Percentiles rank a stretch among this genome's conserved stretches.
These are phyloP conservation scores for Yponomeuta malinellus DNA, from an alignment of 2,888 invertebrate genomes.

Conservation along the genomic window DNA sequence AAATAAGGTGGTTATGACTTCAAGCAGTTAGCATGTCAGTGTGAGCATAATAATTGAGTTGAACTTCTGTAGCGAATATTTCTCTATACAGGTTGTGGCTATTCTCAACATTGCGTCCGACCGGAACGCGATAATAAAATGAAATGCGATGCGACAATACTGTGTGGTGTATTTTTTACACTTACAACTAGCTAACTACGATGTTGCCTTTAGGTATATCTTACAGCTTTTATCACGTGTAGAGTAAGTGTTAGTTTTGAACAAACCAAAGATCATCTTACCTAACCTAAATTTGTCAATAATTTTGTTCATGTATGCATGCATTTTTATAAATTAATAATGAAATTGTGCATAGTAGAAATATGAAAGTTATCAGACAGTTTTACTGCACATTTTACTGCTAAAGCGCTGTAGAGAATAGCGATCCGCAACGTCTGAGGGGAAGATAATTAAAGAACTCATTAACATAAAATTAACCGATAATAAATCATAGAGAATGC, in stretches of 20 bases:
- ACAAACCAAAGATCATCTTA: too few species aligned
- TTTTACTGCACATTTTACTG: neutral
- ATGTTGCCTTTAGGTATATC: too few species aligned
- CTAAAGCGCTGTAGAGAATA: constrained; percentile 32
- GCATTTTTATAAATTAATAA: too few species aligned
- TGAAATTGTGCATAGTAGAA: neutral
- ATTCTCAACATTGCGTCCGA: neutral
- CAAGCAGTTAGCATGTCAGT: too few species aligned
- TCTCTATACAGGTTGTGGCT: neutral
- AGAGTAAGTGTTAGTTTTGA: too few species aligned
- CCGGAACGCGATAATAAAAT: neutral
- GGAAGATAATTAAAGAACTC: constrained; percentile 64
- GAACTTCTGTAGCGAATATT: neutral
- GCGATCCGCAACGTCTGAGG: constrained; percentile 23
- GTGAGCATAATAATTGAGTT: neutral
- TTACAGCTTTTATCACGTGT: too few species aligned
- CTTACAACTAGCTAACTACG: neutral
- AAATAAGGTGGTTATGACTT: too few species aligned
- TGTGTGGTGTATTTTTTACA: neutral
- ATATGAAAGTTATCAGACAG: neutral
- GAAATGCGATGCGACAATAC: neutral
- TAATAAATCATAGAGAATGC: constrained; percentile 65
- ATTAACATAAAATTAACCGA: constrained; percentile 71
- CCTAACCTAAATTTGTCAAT: too few species aligned
- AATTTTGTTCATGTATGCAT: too few species aligned